Evolutionary conservation across 2,888 invertebrate genomes (phyloP).

Genomic region (Tiliacea citrago): DNA sequence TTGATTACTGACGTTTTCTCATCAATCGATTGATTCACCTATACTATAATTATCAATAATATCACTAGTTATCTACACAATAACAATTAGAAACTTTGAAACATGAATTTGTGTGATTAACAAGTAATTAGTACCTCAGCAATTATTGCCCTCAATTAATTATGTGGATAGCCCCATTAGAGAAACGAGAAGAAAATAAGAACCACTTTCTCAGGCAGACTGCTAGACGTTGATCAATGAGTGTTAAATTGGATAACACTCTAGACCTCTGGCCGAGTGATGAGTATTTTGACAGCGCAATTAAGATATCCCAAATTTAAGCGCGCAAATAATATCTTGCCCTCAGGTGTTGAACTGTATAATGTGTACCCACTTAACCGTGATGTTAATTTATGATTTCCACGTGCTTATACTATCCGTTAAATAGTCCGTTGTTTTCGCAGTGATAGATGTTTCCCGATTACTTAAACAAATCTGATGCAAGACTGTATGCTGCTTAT

Average conservation of each 20-base stretch:
- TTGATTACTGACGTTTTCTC: constrained; percentile 51
- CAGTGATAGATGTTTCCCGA: not conserved
- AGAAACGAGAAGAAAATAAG: constrained; percentile 51
- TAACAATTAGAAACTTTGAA: constrained; percentile 3
- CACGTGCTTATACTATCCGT: not conserved
- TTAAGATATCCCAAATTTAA: constrained; percentile 72
- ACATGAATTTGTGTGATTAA: constrained; percentile 3
- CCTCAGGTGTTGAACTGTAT: constrained; percentile 56
- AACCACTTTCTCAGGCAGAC: constrained; percentile 75
- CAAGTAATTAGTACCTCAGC: not conserved
- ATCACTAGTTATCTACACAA: constrained; percentile 2
- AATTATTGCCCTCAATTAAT: constrained; percentile 26
- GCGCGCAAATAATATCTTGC: constrained; percentile 66
- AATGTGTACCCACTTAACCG: constrained; percentile 17
- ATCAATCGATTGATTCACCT: constrained; percentile 32
- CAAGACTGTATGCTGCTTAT: too few relatives aligned
- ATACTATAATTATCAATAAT: constrained; percentile 25
- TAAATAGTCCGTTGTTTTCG: constrained; percentile 1
- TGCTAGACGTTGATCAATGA: constrained; percentile 76
- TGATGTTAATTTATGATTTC: constrained; percentile 57
- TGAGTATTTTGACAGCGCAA: constrained; percentile 83
- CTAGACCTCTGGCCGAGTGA: constrained; percentile 69
- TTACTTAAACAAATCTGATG: not conserved
- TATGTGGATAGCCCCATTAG: constrained; percentile 7
- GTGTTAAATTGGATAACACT: constrained; percentile 77